Evolutionary conservation across 2,113 vertebrate genomes (phyloP), one percentile per base, ranked within the genome.

Genomic region (Daphoenositta chrysoptera): DNA sequence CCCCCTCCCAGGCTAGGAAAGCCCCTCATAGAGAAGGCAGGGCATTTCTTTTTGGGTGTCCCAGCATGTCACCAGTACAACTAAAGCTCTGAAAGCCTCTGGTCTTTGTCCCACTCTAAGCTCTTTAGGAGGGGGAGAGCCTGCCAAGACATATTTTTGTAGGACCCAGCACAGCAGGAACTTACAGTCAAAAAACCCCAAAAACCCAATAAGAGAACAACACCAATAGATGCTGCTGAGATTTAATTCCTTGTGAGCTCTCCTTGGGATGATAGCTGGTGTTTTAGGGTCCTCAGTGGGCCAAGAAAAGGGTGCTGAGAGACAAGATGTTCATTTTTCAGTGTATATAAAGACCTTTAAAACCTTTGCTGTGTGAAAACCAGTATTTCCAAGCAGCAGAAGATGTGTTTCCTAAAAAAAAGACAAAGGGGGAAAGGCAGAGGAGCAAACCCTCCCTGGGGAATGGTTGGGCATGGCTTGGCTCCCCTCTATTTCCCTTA

Each of bases 321-420:
- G 31, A 16, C 40, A 51, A 30, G 3, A 39, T 40, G 39, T 28
- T 53, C 6, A 20, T 66, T 80, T 64, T 63, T 58, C 0, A 0
- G 15, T 26, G 22, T 16, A 9, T 21, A 30, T 42, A 20, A 22
- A 72, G 77, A 44, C 42, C 54, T 65, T 17, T 15, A 16, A 75
- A 76, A 28, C 7, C 45, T 64, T 47, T 53, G 21, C 40, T 70
- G 39, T 12, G 27, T 28, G 23, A 78, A 57, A 61, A 15, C 31
- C 33, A 33, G 1, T 30, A 58, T 64, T 87, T 75, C 48, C 31
- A 22, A 63, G 13, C 13, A 79, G 71, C 18, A 57, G 27, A 65
- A 79, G 24, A 17, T 22, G 13, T 58, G 39, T 44, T 76, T 64
- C 54, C 69, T 39, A 9, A 68, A 31, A 15, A 3, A 47, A n/a